Base-by-base conservation (phyloP, 2,888 invertebrate species). In the Andrena bucephala region DNA sequence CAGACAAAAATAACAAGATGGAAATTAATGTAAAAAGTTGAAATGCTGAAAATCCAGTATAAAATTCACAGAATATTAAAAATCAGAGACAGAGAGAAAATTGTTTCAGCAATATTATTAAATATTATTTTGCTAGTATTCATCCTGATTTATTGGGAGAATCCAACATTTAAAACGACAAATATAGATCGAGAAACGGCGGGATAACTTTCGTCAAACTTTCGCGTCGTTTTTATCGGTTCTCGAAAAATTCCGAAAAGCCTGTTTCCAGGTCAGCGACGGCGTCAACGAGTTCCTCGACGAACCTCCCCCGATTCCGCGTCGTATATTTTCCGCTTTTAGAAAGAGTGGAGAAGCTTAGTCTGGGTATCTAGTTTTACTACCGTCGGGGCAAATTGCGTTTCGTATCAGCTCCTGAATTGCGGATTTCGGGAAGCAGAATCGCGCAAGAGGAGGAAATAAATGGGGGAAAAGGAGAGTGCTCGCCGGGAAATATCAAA, bases 401-500 rank as follows among this genome's bases (percentile, higher is more conserved):
- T 84, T 83, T 71, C 72, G 84, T 70, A 80, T 80, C 80, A 84
- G 76, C 69, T 70, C 66, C 42, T 50, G 83, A 84, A 80, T 84
- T 76, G 79, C 79, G 79, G 83, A 83, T 84, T 80, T 77, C 57
- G 73, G 73, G 62, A 50, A 72, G 72, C 59, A 31, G 29, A 65
- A 16, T 52, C 77, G 67, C 48, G 62, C 20, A 48, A 52, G 66
- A 33, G 65, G 50, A 8, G 73, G 16, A 29, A 31, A 60, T 20
- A 57, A 62, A 62, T 29, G 42, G 57, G 24, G 36, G 29, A 66
- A 69, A 68, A 50, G 63, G 65, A 72, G 67, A 52, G 69, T 42
- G 42, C 42, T n/a, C 50, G 60, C 31, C 2, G n/a, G 48, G 31
- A 59, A 60, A 60, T 66, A 50, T 42, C 48, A 33, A 50, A 31